Evolutionary conservation across 1,140 invertebrate genomes (phyloP).

Genomic region (Matsumurasca onukii): DNA sequence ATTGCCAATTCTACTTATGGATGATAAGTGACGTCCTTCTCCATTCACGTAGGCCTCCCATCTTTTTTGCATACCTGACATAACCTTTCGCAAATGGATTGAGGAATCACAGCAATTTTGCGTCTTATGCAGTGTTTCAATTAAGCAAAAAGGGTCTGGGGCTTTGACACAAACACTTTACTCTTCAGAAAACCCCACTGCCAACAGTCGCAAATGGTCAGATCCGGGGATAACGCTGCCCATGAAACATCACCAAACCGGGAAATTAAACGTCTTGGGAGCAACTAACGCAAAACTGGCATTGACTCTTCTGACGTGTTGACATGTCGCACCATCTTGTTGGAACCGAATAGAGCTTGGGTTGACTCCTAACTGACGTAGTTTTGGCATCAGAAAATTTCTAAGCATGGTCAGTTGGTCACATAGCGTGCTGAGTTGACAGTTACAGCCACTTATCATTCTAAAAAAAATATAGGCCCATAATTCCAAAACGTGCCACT

Average conservation of each 20-base stretch:
- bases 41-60: slow-evolving; percentile 3
- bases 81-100: neutral
- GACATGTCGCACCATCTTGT: neutral
- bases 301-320: neutral
- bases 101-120: slow-evolving; percentile 8
- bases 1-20: slow-evolving; percentile 17
- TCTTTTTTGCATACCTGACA: slow-evolving; percentile 6
- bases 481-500: slow-evolving; percentile 16
- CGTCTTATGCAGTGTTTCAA: neutral
- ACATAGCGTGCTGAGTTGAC: too few species aligned
- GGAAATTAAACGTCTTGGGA: slow-evolving; percentile 9
- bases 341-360: neutral
- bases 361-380: slow-evolving; percentile 3
- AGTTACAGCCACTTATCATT: neutral
- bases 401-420: slow-evolving; percentile 3
- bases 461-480: slow-evolving; percentile 12
- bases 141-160: neutral
- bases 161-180: too few species aligned
- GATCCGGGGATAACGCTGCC: neutral
- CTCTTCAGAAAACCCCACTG: neutral
- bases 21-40: too few species aligned
- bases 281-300: too few species aligned
- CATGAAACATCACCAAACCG: slow-evolving; percentile 21
- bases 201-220: slow-evolving; percentile 17
- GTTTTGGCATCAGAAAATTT: too few species aligned